Evolutionary conservation across 2,113 vertebrate species (phyloP).

Genomic region (Rhinopomastus cyanomelas): DNA sequence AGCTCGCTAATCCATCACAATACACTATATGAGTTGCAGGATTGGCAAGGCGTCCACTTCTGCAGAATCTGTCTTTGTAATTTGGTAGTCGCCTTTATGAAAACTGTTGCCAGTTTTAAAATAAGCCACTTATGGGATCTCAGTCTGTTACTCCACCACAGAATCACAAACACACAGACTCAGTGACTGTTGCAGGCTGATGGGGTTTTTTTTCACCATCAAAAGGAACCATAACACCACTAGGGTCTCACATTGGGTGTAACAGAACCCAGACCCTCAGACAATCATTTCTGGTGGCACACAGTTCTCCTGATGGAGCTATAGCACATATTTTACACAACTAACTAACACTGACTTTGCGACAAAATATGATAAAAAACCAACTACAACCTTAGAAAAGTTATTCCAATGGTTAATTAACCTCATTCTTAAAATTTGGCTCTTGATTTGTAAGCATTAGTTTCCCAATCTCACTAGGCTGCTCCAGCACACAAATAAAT

Average conservation of each 20-base stretch:
- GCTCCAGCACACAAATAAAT: constrained; percentile 24
- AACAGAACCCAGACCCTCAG: background rate
- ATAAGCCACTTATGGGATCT: background rate
- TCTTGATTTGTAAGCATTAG: background rate
- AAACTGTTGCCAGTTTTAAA: constrained; percentile 27
- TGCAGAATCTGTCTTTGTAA: background rate
- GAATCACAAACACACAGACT: background rate
- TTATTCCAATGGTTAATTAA: constrained; percentile 7
- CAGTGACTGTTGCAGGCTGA: background rate
- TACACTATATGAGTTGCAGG: background rate
- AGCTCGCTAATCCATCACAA: background rate
- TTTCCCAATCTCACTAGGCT: background rate
- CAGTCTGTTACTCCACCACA: constrained; percentile 1
- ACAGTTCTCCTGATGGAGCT: background rate
- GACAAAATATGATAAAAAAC: background rate
- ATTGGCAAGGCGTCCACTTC: background rate
- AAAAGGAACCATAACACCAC: background rate
- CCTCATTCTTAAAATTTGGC: background rate
- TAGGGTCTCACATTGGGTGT: background rate
- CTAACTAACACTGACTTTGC: background rate
- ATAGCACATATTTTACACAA: background rate
- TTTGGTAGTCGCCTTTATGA: constrained; percentile 4
- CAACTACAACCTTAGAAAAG: background rate
- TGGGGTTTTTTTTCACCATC: background rate
- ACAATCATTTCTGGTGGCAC: background rate